Evolutionary conservation across 2,113 vertebrate species (phyloP).

Genomic region (Terrapene triunguis): DNA sequence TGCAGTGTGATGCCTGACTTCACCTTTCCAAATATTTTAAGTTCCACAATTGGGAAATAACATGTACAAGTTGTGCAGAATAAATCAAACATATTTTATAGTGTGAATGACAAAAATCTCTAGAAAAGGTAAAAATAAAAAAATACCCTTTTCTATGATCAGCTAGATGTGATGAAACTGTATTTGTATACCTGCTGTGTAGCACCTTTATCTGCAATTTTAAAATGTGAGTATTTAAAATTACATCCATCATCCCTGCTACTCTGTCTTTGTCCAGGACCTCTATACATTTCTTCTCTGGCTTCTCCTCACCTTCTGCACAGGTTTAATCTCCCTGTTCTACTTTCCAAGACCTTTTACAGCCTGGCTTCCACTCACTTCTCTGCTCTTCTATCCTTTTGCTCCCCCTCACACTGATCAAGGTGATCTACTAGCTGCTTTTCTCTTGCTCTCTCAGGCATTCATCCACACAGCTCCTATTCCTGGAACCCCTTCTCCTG

Average conservation of each 20-base stretch:
- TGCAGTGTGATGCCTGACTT: background rate
- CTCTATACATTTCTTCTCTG: conserved; percentile 58
- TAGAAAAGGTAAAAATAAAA: conserved; percentile 34
- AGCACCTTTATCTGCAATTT: conserved; percentile 70
- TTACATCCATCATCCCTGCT: conserved; percentile 47
- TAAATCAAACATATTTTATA: background rate
- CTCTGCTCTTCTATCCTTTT: background rate
- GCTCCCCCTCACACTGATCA: background rate
- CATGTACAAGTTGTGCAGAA: background rate
- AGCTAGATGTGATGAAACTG: background rate
- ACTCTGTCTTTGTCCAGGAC: conserved; percentile 62
- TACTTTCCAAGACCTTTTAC: conserved; percentile 69
- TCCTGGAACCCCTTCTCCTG: background rate
- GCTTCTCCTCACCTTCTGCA: conserved; percentile 68
- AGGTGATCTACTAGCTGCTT: background rate
- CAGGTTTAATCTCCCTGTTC: conserved; percentile 76
- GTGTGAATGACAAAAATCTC: background rate
- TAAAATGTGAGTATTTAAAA: conserved; percentile 53
- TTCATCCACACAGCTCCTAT: background rate
- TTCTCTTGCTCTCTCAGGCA: background rate
- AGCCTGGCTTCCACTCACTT: conserved; percentile 62
- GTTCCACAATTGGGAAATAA: background rate
- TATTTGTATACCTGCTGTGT: conserved; percentile 65
- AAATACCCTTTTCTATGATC: conserved; percentile 24
- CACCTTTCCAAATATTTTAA: background rate